Evolutionary conservation across 2,888 invertebrate species (phyloP).

Genomic region (Melanostoma scalare): DNA sequence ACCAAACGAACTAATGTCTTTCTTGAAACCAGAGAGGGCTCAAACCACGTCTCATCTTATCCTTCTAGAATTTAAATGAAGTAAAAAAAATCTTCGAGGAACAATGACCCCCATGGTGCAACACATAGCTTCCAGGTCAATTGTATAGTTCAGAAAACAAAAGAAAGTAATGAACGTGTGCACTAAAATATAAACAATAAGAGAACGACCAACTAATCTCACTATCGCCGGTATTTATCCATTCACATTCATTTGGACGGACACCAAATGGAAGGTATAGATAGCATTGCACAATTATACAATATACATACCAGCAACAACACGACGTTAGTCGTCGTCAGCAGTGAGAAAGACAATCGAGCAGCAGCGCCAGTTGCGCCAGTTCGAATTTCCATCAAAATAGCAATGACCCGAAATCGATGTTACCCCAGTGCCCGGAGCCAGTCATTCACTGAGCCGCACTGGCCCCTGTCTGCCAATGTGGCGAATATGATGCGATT

Average conservation of each 20-base stretch:
- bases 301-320: constrained; percentile 18
- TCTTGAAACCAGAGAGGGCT: constrained; percentile 14
- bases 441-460: constrained; percentile 42
- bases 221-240: constrained; percentile 47
- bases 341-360: constrained; percentile 1
- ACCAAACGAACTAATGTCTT: not conserved
- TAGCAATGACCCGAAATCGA: constrained; percentile 70
- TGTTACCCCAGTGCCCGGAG: constrained; percentile 54
- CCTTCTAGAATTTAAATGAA: constrained; percentile 42
- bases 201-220: constrained; percentile 59
- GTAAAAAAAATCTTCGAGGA: constrained; percentile 44
- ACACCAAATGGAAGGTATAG: constrained; percentile 23
- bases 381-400: constrained; percentile 71
- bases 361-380: constrained; percentile 42
- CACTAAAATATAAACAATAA: constrained; percentile 29
- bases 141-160: constrained; percentile 37
- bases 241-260: constrained; percentile 45
- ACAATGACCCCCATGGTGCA: constrained; percentile 49
- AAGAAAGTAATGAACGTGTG: constrained; percentile 33
- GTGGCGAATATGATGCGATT: constrained; percentile 66
- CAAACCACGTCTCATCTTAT: not conserved
- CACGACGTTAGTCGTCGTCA: constrained; percentile 41
- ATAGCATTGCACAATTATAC: not conserved
- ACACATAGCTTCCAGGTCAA: constrained; percentile 53
- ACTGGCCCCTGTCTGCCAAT: constrained; percentile 36